Evolutionary conservation across 2,113 vertebrate species (phyloP), one percentile per base, ranked within the genome.

Genomic region (Guaruba guarouba): DNA sequence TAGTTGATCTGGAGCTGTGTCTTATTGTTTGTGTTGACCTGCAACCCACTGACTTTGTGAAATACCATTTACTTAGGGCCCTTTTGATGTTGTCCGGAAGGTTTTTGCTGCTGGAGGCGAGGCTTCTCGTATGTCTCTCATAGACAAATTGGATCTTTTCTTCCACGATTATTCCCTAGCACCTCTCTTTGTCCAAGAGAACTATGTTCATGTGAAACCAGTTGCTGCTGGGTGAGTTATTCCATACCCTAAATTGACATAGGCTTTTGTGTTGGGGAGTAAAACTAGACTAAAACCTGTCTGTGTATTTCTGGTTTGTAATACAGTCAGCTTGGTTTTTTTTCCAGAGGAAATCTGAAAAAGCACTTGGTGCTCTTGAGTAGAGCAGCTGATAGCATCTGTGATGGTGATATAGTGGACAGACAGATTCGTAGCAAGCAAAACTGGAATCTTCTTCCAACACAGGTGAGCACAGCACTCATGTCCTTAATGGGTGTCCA

Each of bases 161-260:
- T 99, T 99, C 96, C 98, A 99, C 28, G 99, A 99, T 96, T 99
- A 99, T 95, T 99, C 99, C 1, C 94, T 99, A 31, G 99, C 98
- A 16, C 99, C 99, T 24, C 99, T 99, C n/a, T 99, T 99, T 91
- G 98, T 99, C 41, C 99, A 99, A 79, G 99, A 99, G 96, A 99
- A 99, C 97, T 99, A 99, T 28, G 46, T 98, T 22, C 98, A 99
- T 1, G 99, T 99, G 48, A 99, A 98, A 76, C 99, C 99, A 1
- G 95, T 97, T 4, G 99, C 99, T 35, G 99, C 99, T 17, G 97
- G 98, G 99, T 99, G 96, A 98, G 98, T 96, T 86, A 19, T 20
- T 61, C 10, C n/a, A 8, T 43, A 44, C 33, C 14, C 17, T 20
- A 12, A 62, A 74, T 1, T 66, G 66, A 27, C 22, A 12, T 0